Evolutionary conservation across 2,113 vertebrate species (phyloP).

Genomic region (Elephas maximus): DNA sequence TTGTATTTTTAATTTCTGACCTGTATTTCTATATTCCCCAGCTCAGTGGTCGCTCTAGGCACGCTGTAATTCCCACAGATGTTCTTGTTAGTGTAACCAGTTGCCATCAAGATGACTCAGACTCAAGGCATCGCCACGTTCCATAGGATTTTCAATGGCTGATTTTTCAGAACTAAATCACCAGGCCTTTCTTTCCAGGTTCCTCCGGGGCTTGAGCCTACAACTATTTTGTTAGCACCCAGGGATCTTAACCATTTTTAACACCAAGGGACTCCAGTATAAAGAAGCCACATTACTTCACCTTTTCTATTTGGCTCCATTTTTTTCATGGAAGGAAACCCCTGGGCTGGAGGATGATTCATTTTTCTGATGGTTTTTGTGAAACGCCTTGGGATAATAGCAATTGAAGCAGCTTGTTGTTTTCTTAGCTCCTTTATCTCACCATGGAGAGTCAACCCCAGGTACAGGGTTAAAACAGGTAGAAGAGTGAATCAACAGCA

Average conservation of each 20-base stretch:
- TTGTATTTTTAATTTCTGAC: background rate
- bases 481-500: background rate
- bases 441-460: background rate
- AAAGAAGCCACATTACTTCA: background rate
- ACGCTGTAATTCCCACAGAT: background rate
- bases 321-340: background rate
- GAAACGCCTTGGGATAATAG: background rate
- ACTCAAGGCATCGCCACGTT: background rate
- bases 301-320: background rate
- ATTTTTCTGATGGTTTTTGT: conserved; percentile 30
- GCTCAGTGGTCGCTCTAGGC: background rate
- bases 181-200: background rate
- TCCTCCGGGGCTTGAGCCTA: background rate
- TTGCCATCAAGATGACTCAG: background rate
- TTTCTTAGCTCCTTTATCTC: background rate
- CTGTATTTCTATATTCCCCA: background rate
- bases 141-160: background rate
- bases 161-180: background rate
- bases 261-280: background rate
- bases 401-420: background rate
- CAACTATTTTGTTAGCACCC: background rate
- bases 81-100: background rate
- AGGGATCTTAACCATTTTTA: background rate
- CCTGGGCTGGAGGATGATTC: background rate
- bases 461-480: background rate